Base-by-base conservation (phyloP, 2,113 vertebrate species). In the Orthochromis indermauri region DNA sequence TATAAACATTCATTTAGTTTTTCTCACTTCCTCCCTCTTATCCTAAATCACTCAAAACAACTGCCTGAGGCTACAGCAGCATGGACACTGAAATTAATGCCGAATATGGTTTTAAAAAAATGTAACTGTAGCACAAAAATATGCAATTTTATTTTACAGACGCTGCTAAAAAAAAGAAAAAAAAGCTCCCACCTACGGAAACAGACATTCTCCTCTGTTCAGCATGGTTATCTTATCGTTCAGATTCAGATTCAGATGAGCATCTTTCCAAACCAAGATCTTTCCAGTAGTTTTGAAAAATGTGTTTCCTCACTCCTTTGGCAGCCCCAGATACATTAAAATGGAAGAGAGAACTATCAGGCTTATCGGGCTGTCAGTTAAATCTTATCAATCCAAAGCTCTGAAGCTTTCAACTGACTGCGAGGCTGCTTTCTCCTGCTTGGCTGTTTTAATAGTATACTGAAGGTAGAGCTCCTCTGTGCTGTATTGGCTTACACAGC, bases 1-100 rank as follows among this genome's bases (percentile, higher is more conserved):
- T 66, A 85, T 95, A 93, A 95, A 94, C 92, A 93, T 90, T 89
- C 2, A 94, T 94, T 94, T 91, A 31, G 51, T 92, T 88, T 91
- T 94, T 86, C 80, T 91, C 82, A 92, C 91, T 87, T 91, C 88
- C 89, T 89, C 86, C 84, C 81, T 16, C 76, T 84, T 82, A 81
- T 82, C 82, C 82, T 55, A 85, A 93, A 88, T 90, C 83, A 63
- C 85, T 91, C 84, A 88, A 83, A 95, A 90, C 88, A 92, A 85
- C 61, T 24, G 87, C 63, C 85, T 21, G 66, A 85, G 73, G 85
- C 90, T 81, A 10, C 59, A 81, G 78, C 26, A 59, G 55, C 68
- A 80, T 78, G 83, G 87, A 88, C 81, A 66, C 73, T 16, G 21
- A 11, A 49, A 86, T 90, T 90, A 82, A 89, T 90, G 81, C 66